Evolutionary conservation across 2,797 vertebrate species (phyloP).

Genomic region (Vireo griseus): DNA sequence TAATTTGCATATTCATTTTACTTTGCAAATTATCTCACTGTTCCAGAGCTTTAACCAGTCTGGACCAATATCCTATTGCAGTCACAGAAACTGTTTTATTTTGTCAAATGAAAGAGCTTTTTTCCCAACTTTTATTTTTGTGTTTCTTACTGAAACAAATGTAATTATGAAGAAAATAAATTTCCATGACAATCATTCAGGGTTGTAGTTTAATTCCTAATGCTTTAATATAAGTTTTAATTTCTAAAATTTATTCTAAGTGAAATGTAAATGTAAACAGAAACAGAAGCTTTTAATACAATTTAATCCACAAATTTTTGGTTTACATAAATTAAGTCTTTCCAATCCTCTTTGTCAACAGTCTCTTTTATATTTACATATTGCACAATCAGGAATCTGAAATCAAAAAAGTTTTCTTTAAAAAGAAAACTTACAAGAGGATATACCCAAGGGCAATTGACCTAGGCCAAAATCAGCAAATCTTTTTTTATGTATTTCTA

Average conservation of each 20-base stretch:
- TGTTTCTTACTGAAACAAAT: slow-evolving; percentile 8
- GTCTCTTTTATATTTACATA: neutral
- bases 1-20: slow-evolving; percentile 44
- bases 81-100: neutral
- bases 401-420: neutral
- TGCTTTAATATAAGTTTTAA: neutral
- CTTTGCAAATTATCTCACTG: slow-evolving; percentile 35
- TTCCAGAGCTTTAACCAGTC: slow-evolving; percentile 22
- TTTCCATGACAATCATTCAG: neutral
- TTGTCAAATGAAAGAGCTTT: neutral
- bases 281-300: neutral
- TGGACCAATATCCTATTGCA: neutral
- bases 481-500: neutral
- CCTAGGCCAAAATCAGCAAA: neutral
- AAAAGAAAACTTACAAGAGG: neutral
- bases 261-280: slow-evolving; percentile 2
- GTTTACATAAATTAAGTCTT: neutral
- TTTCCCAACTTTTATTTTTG: neutral
- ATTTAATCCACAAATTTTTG: neutral
- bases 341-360: neutral
- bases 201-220: neutral
- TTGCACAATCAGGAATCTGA: neutral
- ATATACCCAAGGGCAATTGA: neutral
- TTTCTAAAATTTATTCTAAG: neutral
- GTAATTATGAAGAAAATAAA: slow-evolving; percentile 4